Evolutionary conservation across 2,113 vertebrate species (phyloP), one percentile per base, ranked within the genome.

Genomic region (Halcyon senegalensis): DNA sequence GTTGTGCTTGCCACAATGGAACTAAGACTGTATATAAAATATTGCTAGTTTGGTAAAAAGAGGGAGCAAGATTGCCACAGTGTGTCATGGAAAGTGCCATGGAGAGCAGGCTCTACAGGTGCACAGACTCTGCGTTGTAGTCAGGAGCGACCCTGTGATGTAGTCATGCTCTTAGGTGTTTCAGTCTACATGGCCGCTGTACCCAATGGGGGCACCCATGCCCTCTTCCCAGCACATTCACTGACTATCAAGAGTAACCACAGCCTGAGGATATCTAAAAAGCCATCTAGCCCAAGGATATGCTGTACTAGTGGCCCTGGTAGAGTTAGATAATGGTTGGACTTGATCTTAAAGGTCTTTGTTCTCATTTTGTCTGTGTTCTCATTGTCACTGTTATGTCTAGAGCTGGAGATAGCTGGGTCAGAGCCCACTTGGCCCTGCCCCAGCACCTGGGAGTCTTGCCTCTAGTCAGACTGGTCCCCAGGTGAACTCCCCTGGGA

Each of bases 71-170:
- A 7, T 21, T 64, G 13, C 13, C 41, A 30, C 27, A 30, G 16
- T 6, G 7, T 4, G 16, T 14, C 5, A 2, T 8, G 6, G 31
- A 35, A 59, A 78, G 33, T 15, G 3, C 25, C 33, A 8, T 3
- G 5, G 31, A 64, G 20, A 60, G 30, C 0, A 3, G 48, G 4
- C 4, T 27, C 3, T 3, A 21, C 0, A 3, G 30, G 5, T 0
- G 0, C 12, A 20, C 17, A 18, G 25, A 5, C 16, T 6, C 51
- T 1, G 0, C 37, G 24, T 4, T 3, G 19, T 13, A 27, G 12
- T 77, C 59, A 33, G 15, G 10, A 75, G 9, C 24, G 60, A 11
- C 16, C 2, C 53, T 16, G 27, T 5, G n/a, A 41, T 5, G 2
- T 3, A 62, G 5, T 30, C 1, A 0, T 1, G 0, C 44, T 69